Base-by-base conservation (phyloP, 2,113 vertebrate species). In the Cichladusa arquata region DNA sequence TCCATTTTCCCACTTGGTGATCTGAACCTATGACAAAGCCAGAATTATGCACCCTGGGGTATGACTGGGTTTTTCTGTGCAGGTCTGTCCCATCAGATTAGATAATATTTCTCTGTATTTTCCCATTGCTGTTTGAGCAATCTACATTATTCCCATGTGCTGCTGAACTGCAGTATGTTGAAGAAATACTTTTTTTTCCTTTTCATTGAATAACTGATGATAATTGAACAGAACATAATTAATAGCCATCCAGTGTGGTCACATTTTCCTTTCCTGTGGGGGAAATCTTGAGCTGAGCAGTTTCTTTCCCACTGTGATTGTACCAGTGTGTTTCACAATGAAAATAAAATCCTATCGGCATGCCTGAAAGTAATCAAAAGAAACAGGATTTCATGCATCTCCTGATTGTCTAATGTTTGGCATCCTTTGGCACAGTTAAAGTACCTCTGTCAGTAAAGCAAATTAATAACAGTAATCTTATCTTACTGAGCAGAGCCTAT, bases 391-490 rank as follows among this genome's bases (percentile, higher is more conserved):
- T 92, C 87, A 67, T 69, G 91, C 92, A 81, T 90, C 92, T 93
- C 85, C 92, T 90, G 77, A 97, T 94, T 50, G 72, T 96, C 87
- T 93, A 36, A 76, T 91, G 62, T 70, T 80, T 87, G 88, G 86
- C 90, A 93, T 97, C 54, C 40, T 96, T 97, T 96, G 94, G 73
- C 82, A 93, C 90, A 97, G 88, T 93, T 86, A 72, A 95, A 76
- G 93, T 92, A 89, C 89, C 92, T 98, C 96, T 97, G 97, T 98
- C 98, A 98, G 85, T 96, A 96, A 93, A 97, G 83, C 90, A 93
- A 97, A 98, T 97, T 97, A 97, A 97, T 98, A 96, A 92, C 86
- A 97, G 97, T 96, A 97, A 97, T 97, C 97, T 97, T 98, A 98
- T 96, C 97, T 97, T 96, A 61, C 90, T 86, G 71, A 96, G 79